Conservation (phyloP, 2,797 vertebrate genomes). For the Dermochelys coriacea region DNA sequence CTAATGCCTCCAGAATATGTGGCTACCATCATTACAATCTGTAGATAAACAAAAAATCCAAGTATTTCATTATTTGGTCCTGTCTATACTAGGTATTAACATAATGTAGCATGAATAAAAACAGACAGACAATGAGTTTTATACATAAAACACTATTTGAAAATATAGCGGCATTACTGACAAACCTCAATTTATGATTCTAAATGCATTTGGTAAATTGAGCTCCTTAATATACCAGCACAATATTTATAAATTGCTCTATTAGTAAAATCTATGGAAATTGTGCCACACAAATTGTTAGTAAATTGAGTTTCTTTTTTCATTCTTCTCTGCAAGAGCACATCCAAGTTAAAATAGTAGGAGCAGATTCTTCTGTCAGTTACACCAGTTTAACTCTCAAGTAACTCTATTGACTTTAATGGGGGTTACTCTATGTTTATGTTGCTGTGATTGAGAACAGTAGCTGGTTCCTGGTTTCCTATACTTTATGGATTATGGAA, state of each 20-base stretch:
- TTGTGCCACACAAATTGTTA: slow-evolving; percentile 53
- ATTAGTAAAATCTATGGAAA: slow-evolving; percentile 74
- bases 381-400: neutral
- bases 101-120: slow-evolving; percentile 44
- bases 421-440: neutral
- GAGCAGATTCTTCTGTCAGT: slow-evolving; percentile 35
- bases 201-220: slow-evolving; percentile 72
- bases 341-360: slow-evolving; percentile 36
- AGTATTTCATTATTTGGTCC: slow-evolving; percentile 51
- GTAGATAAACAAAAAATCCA: slow-evolving; percentile 43
- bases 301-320: slow-evolving; percentile 63
- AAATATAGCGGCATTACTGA: slow-evolving; percentile 60
- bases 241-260: slow-evolving; percentile 74
- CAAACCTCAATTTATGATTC: slow-evolving; percentile 60
- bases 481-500: slow-evolving; percentile 1
- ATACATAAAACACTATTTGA: slow-evolving; percentile 47
- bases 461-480: slow-evolving; percentile 19
- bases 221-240: slow-evolving; percentile 55
- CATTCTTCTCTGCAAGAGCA: slow-evolving; percentile 34
- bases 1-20: slow-evolving; percentile 21
- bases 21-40: slow-evolving; percentile 8
- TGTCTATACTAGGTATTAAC: slow-evolving; percentile 31
- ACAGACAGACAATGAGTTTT: slow-evolving; percentile 65
- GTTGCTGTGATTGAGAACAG: neutral
- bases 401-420: neutral